phyloP scores from a whole-genome alignment of 2,888 invertebrate genomes.

The Mermis nigrescens region DNA sequence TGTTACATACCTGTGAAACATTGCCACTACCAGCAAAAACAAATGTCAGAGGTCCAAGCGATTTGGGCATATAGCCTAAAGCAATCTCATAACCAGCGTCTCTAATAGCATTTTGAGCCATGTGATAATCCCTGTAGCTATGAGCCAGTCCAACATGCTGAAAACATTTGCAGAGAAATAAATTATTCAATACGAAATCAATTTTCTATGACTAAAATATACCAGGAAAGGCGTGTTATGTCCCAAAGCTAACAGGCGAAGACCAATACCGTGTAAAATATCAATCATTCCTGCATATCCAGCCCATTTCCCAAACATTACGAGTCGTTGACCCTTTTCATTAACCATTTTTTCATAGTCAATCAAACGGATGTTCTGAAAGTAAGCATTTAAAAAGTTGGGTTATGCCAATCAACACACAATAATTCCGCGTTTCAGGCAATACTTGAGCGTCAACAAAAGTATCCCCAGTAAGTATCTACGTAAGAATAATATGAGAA shows the following conservation, averaged over 20 bases:
- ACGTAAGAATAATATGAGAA: too few species aligned
- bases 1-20: slow-evolving; percentile 51
- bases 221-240: slow-evolving; percentile 98
- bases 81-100: slow-evolving; percentile 99
- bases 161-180: too few species aligned
- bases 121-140: slow-evolving; percentile 89
- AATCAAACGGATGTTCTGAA: slow-evolving; percentile 70
- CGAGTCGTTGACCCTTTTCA: slow-evolving; percentile 64
- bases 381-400: slow-evolving; percentile 7
- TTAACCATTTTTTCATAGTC: slow-evolving; percentile 94
- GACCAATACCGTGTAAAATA: slow-evolving; percentile 84
- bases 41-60: slow-evolving; percentile 86
- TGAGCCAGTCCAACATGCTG: slow-evolving; percentile 92
- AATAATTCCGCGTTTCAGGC: too few species aligned
- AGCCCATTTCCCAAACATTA: slow-evolving; percentile 96
- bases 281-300: slow-evolving; percentile 95
- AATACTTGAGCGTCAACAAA: too few species aligned
- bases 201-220: slow-evolving; percentile 15
- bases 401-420: not conserved
- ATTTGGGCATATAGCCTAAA: slow-evolving; percentile 83
- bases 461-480: too few species aligned
- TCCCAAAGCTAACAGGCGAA: slow-evolving; percentile 72
- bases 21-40: slow-evolving; percentile 96
- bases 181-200: too few species aligned
- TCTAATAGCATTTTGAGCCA: slow-evolving; percentile 87